phyloP scores from a whole-genome alignment of 2,888 invertebrate genomes.

The Rutpela maculata region DNA sequence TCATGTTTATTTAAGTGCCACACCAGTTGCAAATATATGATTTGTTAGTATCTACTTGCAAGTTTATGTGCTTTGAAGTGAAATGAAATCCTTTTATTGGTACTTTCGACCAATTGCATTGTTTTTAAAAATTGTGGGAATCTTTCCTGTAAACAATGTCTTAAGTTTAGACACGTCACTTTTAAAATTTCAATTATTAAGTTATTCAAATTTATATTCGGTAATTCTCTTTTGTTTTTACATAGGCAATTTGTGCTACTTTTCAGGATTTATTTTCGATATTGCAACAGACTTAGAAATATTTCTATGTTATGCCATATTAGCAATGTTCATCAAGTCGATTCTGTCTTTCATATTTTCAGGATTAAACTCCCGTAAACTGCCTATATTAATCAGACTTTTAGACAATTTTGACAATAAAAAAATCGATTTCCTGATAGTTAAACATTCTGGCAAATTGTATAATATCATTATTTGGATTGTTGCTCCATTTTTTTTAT shows the following conservation, averaged over 20 bases:
- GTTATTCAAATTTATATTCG: conserved; percentile 51
- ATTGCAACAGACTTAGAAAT: background rate
- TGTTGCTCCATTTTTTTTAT: conserved; percentile 41
- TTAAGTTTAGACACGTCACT: conserved; percentile 42
- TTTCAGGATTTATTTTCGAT: conserved; percentile 50
- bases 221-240: conserved; percentile 44
- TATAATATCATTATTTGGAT: conserved; percentile 41
- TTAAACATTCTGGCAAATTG: background rate
- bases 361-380: conserved; percentile 44
- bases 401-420: conserved; percentile 56
- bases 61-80: conserved; percentile 11
- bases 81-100: conserved; percentile 58
- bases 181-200: conserved; percentile 49
- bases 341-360: conserved; percentile 53
- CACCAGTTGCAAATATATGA: background rate
- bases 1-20: background rate
- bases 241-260: conserved; percentile 45
- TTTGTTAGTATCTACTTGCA: conserved; percentile 1
- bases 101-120: conserved; percentile 60
- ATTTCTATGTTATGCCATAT: conserved; percentile 43
- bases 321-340: conserved; percentile 49
- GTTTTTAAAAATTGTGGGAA: conserved; percentile 56
- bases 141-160: conserved; percentile 60
- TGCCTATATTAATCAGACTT: conserved; percentile 55
- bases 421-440: conserved; percentile 42